Evolutionary conservation across 2,888 invertebrate species (phyloP), one percentile per base, ranked within the genome.

Genomic region (Coelogynopora nodosa): DNA sequence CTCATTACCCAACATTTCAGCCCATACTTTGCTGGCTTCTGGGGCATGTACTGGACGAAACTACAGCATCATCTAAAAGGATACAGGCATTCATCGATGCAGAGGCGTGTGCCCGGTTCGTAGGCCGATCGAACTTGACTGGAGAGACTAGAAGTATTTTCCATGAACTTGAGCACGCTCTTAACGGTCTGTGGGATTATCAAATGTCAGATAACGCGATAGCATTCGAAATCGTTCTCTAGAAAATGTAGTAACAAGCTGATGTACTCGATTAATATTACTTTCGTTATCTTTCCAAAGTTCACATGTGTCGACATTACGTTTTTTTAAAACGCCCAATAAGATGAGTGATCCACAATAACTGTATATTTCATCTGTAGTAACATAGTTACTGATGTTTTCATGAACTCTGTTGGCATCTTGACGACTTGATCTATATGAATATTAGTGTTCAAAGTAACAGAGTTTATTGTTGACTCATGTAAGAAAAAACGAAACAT

Each of bases 211-310:
- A 80, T 80, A 80, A 27, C 80, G 82, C 31, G 29, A 82, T 82
- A 82, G 31, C 23, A 82, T 31, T 29, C 82, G 2, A 82, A 82
- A 82, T 82, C 82, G 29, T 82, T 82, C 82, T 82, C 82, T 82
- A 31, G 30, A 82, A 82, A 82, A 82, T 31, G 82, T 82, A 82
- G 82, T 82, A 31, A 82, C 82, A 82, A 82, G 30, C 82, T 82
- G 82, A 29, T 82, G 23, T 31, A 82, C 82, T 29, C 29, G 82
- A 82, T 82, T 23, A 82, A 82, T 82, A 82, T 82, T 82, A 18
- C 10, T 31, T 23, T 82, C 27, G 82, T 82, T 31, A 82, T 31
- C 31, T 29, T 82, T 82, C 82, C 82, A 82, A 31, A 26, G 31
- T 31, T 82, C 82, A 82, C 30, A 31, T 31, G 82, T 82, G 82